These are phyloP conservation scores for Monarcha castaneiventris DNA, from an alignment of 2,113 vertebrate genomes.

Conservation along the genomic window DNA sequence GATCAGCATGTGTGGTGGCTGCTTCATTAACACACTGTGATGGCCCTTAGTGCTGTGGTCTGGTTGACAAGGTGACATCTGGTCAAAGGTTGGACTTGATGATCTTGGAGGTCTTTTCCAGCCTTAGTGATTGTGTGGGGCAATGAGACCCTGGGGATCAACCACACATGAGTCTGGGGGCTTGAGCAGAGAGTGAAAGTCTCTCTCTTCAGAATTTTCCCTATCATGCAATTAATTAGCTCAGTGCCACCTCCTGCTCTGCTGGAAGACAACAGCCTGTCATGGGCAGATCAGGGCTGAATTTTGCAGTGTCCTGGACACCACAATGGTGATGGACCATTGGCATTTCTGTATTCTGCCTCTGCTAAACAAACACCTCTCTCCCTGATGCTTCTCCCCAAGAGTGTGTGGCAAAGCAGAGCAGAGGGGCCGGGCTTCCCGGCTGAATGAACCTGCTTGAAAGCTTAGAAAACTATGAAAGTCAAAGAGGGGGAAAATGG, in stretches of 20 bases:
- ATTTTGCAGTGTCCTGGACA: background rate
- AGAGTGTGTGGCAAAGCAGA: background rate
- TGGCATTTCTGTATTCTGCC: background rate
- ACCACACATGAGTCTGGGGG: fast-evolving
- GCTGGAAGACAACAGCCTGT: background rate
- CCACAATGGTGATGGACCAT: background rate
- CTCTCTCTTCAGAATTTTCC: background rate
- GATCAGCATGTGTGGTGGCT: background rate
- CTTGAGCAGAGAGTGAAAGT: background rate
- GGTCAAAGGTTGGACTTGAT: background rate
- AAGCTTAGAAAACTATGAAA: background rate
- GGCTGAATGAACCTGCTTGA: background rate
- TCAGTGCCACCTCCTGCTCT: background rate
- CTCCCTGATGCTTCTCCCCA: background rate
- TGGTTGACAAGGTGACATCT: background rate
- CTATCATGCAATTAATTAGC: background rate
- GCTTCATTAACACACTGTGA: background rate
- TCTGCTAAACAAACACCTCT: background rate
- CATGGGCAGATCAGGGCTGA: background rate
- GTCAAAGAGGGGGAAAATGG: background rate
- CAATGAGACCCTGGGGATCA: background rate
- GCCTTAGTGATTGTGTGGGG: background rate
- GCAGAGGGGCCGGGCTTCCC: fast-evolving
- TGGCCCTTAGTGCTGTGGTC: background rate
- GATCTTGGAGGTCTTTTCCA: background rate